A percentile compares a stretch with the other conserved stretches of the same genome.
phyloP scores from a whole-genome alignment of 2,888 invertebrate genomes.

The Tipula lateralis region DNA sequence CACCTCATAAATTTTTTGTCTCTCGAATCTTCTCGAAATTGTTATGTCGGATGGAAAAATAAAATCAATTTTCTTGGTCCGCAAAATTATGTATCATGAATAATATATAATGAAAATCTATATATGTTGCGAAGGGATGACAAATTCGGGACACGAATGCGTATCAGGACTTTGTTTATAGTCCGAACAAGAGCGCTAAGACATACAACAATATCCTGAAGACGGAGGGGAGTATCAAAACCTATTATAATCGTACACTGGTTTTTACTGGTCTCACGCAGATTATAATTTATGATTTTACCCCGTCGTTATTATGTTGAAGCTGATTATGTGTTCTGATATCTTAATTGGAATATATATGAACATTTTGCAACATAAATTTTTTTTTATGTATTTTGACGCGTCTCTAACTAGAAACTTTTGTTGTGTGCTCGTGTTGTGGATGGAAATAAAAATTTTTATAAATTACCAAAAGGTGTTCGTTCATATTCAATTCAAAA shows the following conservation, averaged over 20 bases:
- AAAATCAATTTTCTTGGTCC: slow-evolving; percentile 1
- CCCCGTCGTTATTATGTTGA: not conserved
- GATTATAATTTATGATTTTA: slow-evolving; percentile 11
- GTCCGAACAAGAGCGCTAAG: not conserved
- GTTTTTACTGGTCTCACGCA: not conserved
- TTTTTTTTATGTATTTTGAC: slow-evolving; percentile 2
- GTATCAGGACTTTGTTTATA: not conserved
- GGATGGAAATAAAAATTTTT: not conserved
- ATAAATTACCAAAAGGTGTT: not conserved
- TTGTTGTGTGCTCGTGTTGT: not conserved
- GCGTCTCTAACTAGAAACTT: not conserved
- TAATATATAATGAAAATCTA: not conserved
- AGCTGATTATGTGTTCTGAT: not conserved
- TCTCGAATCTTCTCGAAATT: not conserved
- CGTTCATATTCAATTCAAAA: not conserved
- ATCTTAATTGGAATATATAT: slow-evolving; percentile 3
- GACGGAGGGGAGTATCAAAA: not conserved
- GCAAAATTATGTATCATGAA: not conserved
- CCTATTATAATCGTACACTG: not conserved
- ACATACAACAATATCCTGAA: not conserved
- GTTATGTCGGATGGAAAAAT: not conserved
- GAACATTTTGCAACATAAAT: not conserved
- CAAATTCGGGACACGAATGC: not conserved
- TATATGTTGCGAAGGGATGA: not conserved
- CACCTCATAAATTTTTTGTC: not conserved